phyloP scores from a whole-genome alignment of 2,888 invertebrate genomes.

The Callinectes sapidus region DNA sequence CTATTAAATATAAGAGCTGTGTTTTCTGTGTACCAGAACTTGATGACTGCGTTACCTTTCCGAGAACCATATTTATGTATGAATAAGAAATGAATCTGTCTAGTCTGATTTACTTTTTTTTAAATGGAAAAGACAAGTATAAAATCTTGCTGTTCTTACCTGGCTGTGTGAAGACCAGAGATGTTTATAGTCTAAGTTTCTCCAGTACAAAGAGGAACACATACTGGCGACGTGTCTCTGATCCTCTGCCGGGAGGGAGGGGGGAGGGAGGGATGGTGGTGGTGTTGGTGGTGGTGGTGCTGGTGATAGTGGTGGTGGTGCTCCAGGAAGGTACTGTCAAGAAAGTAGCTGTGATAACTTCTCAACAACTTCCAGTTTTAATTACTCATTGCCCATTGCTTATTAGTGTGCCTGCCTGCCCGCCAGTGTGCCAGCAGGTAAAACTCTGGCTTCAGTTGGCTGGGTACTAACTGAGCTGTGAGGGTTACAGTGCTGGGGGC shows the following conservation, averaged over 20 bases:
- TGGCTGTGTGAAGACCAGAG: slow-evolving; percentile 51
- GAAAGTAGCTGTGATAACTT: slow-evolving; percentile 53
- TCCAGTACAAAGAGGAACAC: slow-evolving; percentile 44
- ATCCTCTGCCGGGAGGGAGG: neutral
- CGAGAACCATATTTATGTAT: slow-evolving; percentile 37
- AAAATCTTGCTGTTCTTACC: slow-evolving; percentile 50
- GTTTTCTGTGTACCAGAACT: slow-evolving; percentile 1
- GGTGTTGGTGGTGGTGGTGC: neutral
- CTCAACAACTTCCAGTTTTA: slow-evolving; percentile 13
- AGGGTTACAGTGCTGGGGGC: slow-evolving; percentile 52
- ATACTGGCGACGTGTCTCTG: slow-evolving; percentile 18
- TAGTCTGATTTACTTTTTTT: slow-evolving; percentile 53
- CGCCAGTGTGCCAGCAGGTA: slow-evolving; percentile 41
- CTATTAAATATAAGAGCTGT: slow-evolving; percentile 22
- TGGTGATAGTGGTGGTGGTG: slow-evolving; percentile 29
- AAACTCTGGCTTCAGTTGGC: slow-evolving; percentile 64
- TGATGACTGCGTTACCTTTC: slow-evolving; percentile 2
- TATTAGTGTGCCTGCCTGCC: slow-evolving; percentile 14
- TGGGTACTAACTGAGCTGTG: slow-evolving; percentile 62
- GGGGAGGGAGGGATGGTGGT: neutral
- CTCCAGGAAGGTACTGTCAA: slow-evolving; percentile 33
- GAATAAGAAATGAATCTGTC: slow-evolving; percentile 56
- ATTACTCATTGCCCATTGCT: slow-evolving; percentile 40
- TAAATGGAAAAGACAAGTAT: slow-evolving; percentile 47
- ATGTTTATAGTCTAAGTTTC: neutral